Percentiles rank a stretch among this genome's conserved stretches.
Conservation (phyloP, 2,113 vertebrate genomes). For the Axis porcinus region DNA sequence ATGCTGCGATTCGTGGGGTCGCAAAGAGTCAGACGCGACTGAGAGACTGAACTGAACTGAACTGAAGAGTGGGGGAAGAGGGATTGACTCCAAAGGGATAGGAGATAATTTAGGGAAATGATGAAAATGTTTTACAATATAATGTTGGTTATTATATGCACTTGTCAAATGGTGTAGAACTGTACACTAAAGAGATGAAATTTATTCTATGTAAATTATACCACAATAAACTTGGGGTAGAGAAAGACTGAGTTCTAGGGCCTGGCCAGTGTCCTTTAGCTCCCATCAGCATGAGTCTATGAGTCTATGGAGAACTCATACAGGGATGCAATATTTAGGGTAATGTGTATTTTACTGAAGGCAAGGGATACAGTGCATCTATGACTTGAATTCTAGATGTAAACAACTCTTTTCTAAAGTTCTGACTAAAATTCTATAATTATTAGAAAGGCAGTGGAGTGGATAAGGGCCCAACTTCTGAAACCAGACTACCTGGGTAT, state of each 20-base stretch:
- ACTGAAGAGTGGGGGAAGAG: not conserved
- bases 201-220: constrained; percentile 3
- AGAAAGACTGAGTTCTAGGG: not conserved
- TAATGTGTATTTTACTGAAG: not conserved
- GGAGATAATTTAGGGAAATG: not conserved
- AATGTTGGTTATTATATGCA: not conserved
- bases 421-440: not conserved
- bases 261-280: not conserved
- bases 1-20: too few species aligned
- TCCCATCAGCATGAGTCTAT: not conserved
- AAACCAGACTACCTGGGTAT: not conserved
- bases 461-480: not conserved
- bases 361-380: not conserved
- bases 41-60: too few species aligned
- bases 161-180: not conserved
- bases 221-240: not conserved
- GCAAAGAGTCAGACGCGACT: too few species aligned
- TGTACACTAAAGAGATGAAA: not conserved
- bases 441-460: not conserved
- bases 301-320: not conserved
- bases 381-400: not conserved
- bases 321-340: not conserved
- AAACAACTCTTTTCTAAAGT: not conserved
- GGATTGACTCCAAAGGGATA: not conserved
- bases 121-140: not conserved